phyloP scores from a whole-genome alignment of 2,113 vertebrate genomes.

The Brachyistius frenatus region DNA sequence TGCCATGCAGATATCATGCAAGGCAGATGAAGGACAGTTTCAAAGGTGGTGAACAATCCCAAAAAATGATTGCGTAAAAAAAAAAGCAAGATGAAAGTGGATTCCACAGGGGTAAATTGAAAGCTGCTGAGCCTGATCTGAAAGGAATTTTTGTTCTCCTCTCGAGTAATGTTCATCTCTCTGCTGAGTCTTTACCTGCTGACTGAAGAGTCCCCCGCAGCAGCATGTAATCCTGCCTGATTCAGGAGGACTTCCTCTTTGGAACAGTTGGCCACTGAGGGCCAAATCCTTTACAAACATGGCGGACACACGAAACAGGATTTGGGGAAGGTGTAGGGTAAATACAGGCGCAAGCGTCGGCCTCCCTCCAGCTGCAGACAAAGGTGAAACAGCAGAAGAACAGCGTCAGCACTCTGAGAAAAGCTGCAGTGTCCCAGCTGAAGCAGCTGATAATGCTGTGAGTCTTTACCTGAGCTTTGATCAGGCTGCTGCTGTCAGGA shows the following conservation, averaged over 20 bases:
- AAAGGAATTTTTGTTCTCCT: neutral
- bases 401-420: slow-evolving; percentile 41
- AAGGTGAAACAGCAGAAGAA: slow-evolving; percentile 19
- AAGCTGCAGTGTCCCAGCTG: slow-evolving; percentile 24
- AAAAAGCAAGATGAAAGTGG: neutral
- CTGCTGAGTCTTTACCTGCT: slow-evolving; percentile 56
- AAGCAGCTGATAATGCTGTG: slow-evolving; percentile 33
- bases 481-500: slow-evolving; percentile 43
- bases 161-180: slow-evolving; percentile 1
- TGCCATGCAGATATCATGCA: too few species aligned
- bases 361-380: slow-evolving; percentile 16
- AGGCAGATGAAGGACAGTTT: too few species aligned
- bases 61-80: neutral
- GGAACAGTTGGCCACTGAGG: slow-evolving; percentile 30
- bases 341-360: slow-evolving; percentile 26
- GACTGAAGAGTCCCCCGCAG: slow-evolving; percentile 44
- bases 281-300: slow-evolving; percentile 60
- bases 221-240: slow-evolving; percentile 59
- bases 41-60: too few species aligned
- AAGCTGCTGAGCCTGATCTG: neutral
- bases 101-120: neutral
- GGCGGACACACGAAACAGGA: slow-evolving; percentile 54
- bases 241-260: slow-evolving; percentile 39
- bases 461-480: slow-evolving; percentile 60
- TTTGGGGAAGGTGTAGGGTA: slow-evolving; percentile 52